Evolutionary conservation across 2,888 invertebrate genomes (phyloP), one percentile per base, ranked within the genome.

Genomic region (Diloba caeruleocephala): DNA sequence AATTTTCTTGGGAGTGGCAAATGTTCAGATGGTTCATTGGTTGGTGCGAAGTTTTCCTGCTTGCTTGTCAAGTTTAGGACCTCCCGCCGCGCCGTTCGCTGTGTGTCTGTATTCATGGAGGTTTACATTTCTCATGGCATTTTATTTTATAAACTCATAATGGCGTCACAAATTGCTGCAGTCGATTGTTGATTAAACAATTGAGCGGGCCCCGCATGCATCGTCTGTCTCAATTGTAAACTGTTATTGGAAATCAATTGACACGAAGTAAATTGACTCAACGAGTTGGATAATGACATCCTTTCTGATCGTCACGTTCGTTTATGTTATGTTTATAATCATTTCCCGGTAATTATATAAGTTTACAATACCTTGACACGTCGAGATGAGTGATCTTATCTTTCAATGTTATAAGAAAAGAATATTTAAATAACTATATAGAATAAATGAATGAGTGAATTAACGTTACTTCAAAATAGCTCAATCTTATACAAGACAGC

Each of bases 231-330:
- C 88, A 89, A 91, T 92, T 91, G 90, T 86, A 83, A 86, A 88
- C 86, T 81, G 83, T 91, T 91, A 93, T 92, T 91, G 91, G 88
- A 89, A 92, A 91, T 89, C 92, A 91, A 92, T 93, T 92, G 91
- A 87, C 87, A 85, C 82, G 67, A 77, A 71, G 58, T 82, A 76
- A 84, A 86, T 87, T 84, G 81, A 79, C 80, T 84, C 78, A 76
- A 86, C 73, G 68, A 83, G 78, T 76, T 76, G 66, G 73, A 79
- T 84, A 82, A 85, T 82, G 85, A 80, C 78, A 75, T 67, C 59
- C 58, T 62, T 57, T 54, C 42, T 39, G 58, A 51, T 48, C 44
- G 52, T 41, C 65, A 55, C 63, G 71, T 77, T 69, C 58, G 44
- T 52, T 65, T 61, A 34, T 56, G 51, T 70, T 51, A 42, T 45